Percentiles rank a stretch among this genome's conserved stretches.
Conservation (phyloP, 2,888 invertebrate genomes). For the Dasysyrphus albostriatus region DNA sequence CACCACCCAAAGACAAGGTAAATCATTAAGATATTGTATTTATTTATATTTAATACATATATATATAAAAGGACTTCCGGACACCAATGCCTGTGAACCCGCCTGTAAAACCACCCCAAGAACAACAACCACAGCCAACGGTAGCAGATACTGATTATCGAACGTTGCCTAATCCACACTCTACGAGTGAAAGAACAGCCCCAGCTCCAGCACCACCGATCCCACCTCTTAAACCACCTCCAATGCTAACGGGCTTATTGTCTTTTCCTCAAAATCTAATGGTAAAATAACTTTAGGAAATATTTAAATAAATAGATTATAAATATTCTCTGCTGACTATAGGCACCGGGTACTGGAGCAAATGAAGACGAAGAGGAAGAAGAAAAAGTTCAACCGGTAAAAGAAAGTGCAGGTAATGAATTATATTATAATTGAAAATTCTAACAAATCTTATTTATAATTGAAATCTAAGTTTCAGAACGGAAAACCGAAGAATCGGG, state of each 20-base stretch:
- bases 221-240: constrained; percentile 75
- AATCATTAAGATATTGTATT: constrained; percentile 32
- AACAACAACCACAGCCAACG: constrained; percentile 6
- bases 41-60: neutral
- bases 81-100: constrained; percentile 59
- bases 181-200: constrained; percentile 63
- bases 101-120: constrained; percentile 33
- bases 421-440: neutral
- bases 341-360: constrained; percentile 24
- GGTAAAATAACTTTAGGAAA: neutral
- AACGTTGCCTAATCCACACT: constrained; percentile 29
- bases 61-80: constrained; percentile 78
- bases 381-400: constrained; percentile 29
- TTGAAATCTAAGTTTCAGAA: constrained; percentile 78
- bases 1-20: constrained; percentile 74
- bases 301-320: neutral
- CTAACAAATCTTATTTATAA: neutral
- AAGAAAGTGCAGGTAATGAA: constrained; percentile 42
- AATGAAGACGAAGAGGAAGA: constrained; percentile 1
- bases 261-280: constrained; percentile 50
- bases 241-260: constrained; percentile 65
- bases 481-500: constrained; percentile 80
- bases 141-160: constrained; percentile 81
- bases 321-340: neutral
- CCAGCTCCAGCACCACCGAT: constrained; percentile 58